Percentiles rank a stretch among this genome's conserved stretches.
Evolutionary conservation across 2,113 vertebrate genomes (phyloP).

Genomic region (Syngnathoides biaculeatus): DNA sequence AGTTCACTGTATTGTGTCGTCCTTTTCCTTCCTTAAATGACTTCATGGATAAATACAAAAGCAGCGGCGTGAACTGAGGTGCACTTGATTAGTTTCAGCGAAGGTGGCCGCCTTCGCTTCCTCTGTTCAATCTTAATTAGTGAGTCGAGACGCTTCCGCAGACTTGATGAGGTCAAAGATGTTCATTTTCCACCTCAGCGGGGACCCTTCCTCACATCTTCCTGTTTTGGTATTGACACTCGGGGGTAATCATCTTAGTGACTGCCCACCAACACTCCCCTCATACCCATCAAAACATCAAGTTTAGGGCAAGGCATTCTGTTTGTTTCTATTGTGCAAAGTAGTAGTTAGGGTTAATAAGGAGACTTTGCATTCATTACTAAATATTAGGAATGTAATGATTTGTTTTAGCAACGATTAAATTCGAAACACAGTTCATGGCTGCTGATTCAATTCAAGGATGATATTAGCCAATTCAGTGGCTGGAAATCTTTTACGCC

Average conservation of each 20-base stretch:
- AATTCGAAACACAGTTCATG: no score
- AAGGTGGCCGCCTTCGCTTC: slow-evolving; percentile 43
- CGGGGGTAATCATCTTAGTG: slow-evolving; percentile 68
- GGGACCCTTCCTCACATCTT: slow-evolving; percentile 53
- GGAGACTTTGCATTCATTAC: no score
- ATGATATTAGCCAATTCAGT: no score
- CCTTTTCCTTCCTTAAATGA: slow-evolving; percentile 21
- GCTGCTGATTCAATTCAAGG: no score
- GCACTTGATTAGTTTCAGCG: slow-evolving; percentile 59
- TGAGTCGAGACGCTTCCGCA: slow-evolving; percentile 62
- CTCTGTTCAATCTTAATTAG: slow-evolving; percentile 73
- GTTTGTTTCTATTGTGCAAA: background rate
- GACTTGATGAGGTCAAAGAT: slow-evolving; percentile 74
- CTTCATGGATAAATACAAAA: slow-evolving; percentile 45
- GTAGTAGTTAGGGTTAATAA: background rate
- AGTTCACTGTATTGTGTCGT: slow-evolving; percentile 5
- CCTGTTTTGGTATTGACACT: slow-evolving; percentile 63
- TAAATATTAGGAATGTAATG: no score
- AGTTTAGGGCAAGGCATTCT: background rate
- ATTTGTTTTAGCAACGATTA: no score
- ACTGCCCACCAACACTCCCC: slow-evolving; percentile 47
- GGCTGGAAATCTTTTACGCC: no score
- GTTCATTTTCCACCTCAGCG: slow-evolving; percentile 68
- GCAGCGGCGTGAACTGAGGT: slow-evolving; percentile 48
- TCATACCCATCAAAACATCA: no score